Evolutionary conservation across 1,140 invertebrate genomes (phyloP).

Genomic region (Gonioctena quinquepunctata): DNA sequence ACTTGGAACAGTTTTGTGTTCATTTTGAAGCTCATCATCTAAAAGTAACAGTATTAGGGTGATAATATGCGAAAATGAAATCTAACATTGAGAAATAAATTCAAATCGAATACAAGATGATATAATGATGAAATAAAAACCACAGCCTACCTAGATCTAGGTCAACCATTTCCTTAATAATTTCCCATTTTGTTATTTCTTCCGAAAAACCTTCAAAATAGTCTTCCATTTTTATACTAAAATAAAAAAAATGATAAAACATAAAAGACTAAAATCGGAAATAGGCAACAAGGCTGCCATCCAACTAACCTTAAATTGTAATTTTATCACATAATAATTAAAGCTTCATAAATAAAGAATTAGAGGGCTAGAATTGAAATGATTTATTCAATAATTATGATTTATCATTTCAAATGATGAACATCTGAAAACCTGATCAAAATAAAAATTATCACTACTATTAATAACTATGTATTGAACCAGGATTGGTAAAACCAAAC

Average conservation of each 20-base stretch:
- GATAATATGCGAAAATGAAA: too few species aligned
- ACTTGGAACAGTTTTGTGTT: slow-evolving; percentile 23
- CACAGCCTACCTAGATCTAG: slow-evolving; percentile 20
- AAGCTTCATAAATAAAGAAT: neutral
- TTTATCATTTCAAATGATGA: neutral
- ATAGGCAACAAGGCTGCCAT: neutral
- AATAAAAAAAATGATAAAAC: slow-evolving; percentile 1
- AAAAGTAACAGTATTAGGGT: too few species aligned
- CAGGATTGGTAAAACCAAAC: neutral
- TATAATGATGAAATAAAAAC: neutral
- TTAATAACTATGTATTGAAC: slow-evolving; percentile 1
- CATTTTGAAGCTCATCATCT: slow-evolving; percentile 9
- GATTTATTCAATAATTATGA: neutral
- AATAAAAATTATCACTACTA: slow-evolving; percentile 5
- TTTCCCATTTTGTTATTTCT: slow-evolving; percentile 25
- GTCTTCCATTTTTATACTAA: slow-evolving; percentile 29
- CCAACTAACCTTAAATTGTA: slow-evolving; percentile 4
- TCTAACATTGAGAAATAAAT: too few species aligned
- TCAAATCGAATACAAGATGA: too few species aligned
- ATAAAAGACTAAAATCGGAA: neutral
- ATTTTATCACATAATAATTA: slow-evolving; percentile 2
- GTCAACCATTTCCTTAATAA: slow-evolving; percentile 23
- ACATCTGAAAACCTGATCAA: neutral
- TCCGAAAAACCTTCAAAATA: slow-evolving; percentile 26
- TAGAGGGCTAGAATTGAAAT: neutral